A percentile compares a stretch with the other conserved stretches of the same genome.
phyloP scores from a whole-genome alignment of 2,888 invertebrate species.

The Aradus depressus region DNA sequence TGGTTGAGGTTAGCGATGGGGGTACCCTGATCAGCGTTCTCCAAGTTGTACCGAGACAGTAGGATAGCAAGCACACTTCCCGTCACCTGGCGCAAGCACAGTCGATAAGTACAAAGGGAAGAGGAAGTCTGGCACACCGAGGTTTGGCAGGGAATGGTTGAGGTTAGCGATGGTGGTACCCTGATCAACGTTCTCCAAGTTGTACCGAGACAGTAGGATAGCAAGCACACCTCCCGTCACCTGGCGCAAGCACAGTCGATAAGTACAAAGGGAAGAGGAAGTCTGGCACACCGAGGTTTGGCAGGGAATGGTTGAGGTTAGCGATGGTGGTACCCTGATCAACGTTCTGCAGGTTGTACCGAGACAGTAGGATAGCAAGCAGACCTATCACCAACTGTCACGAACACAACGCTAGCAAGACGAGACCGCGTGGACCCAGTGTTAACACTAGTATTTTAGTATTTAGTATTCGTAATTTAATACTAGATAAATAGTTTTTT shows the following conservation, averaged over 20 bases:
- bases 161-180: slow-evolving; percentile 35
- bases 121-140: too few relatives aligned
- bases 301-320: slow-evolving; percentile 37
- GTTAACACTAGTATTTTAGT: too few relatives aligned
- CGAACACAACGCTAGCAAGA: too few relatives aligned
- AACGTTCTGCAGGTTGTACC: slow-evolving; percentile 36
- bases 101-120: too few relatives aligned
- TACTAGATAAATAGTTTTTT: too few relatives aligned
- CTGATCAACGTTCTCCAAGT: slow-evolving; percentile 35
- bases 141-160: too few relatives aligned
- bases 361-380: slow-evolving; percentile 36
- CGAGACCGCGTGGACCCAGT: too few relatives aligned
- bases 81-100: slow-evolving; percentile 34
- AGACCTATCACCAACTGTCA: slow-evolving; percentile 37
- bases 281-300: too few relatives aligned
- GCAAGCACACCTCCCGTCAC: slow-evolving; percentile 37
- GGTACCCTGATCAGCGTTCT: slow-evolving; percentile 34
- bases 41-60: slow-evolving; percentile 36
- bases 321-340: slow-evolving; percentile 35
- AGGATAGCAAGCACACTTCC: slow-evolving; percentile 37
- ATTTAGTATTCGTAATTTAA: too few relatives aligned
- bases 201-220: slow-evolving; percentile 36
- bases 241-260: too few relatives aligned
- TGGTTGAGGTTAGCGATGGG: slow-evolving; percentile 37
- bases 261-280: too few relatives aligned